Conservation (phyloP, 2,797 vertebrate genomes). For the Sarcoramphus papa region DNA sequence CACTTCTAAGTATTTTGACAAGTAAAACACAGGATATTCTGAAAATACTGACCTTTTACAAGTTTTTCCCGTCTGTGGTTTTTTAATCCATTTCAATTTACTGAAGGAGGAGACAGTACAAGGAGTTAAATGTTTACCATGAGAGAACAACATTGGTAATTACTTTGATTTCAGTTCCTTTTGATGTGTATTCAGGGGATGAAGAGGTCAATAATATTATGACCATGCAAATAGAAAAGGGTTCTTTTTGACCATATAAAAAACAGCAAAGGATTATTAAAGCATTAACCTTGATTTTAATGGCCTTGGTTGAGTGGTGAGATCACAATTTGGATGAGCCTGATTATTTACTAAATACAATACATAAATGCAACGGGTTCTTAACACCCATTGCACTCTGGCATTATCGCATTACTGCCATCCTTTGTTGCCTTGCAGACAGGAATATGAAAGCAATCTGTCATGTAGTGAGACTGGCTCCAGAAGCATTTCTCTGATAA, state of each 20-base stretch:
- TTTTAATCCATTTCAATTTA: conserved; percentile 70
- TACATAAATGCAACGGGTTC: conserved; percentile 89
- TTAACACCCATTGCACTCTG: conserved; percentile 90
- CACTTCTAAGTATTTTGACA: conserved; percentile 19
- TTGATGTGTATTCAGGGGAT: conserved; percentile 79
- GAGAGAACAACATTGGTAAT: conserved; percentile 78
- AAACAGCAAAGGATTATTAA: conserved; percentile 83
- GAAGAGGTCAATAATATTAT: conserved; percentile 84
- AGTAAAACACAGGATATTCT: conserved; percentile 30
- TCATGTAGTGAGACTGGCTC: conserved; percentile 93
- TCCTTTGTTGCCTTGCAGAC: conserved; percentile 91
- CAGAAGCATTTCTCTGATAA: conserved; percentile 98
- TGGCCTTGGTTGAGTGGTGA: conserved; percentile 86
- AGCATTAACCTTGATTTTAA: conserved; percentile 89
- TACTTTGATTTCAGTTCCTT: conserved; percentile 80
- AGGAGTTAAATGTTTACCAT: conserved; percentile 79
- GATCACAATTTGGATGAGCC: conserved; percentile 90
- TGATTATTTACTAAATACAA: conserved; percentile 92
- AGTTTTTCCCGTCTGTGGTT: conserved; percentile 45
- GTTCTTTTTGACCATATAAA: conserved; percentile 79
- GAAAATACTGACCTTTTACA: conserved; percentile 54
- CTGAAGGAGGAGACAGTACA: conserved; percentile 45
- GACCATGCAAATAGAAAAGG: conserved; percentile 84
- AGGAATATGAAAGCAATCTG: conserved; percentile 96
- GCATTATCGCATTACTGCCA: conserved; percentile 97